A percentile compares a stretch with the other conserved stretches of the same genome.
Conservation (phyloP, 23 tunicate species). For the Oikopleura albicans region DNA sequence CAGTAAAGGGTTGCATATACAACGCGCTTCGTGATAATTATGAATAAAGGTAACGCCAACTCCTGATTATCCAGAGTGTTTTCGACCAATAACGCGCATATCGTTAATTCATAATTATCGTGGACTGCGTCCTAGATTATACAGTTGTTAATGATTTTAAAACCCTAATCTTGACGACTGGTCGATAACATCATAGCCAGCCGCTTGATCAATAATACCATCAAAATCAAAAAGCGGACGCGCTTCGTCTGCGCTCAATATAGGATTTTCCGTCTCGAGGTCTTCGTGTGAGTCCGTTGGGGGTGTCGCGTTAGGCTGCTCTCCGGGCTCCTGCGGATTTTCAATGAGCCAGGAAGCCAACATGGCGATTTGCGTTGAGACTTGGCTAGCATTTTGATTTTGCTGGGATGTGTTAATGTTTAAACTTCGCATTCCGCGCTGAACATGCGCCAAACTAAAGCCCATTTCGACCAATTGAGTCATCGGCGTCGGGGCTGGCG, state of each 20-base stretch:
- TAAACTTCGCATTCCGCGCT: neutral
- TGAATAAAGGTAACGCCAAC: too few species aligned
- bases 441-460: neutral
- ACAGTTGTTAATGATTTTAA: too few species aligned
- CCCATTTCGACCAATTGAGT: neutral
- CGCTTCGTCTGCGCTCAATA: neutral
- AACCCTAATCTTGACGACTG: too few species aligned
- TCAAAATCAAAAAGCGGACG: neutral
- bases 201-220: too few species aligned
- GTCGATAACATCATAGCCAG: neutral
- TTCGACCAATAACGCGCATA: too few species aligned
- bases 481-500: neutral
- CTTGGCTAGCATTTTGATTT: too few species aligned
- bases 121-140: too few species aligned
- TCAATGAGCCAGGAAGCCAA: slow-evolving; percentile 1
- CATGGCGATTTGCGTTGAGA: neutral
- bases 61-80: too few species aligned
- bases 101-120: too few species aligned
- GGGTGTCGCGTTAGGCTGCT: neutral
- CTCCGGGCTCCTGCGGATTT: neutral
- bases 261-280: neutral
- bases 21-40: too few species aligned
- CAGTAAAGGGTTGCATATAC: too few species aligned
- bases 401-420: neutral
- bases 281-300: neutral